Evolutionary conservation across 2,888 invertebrate genomes (phyloP), one percentile per base, ranked within the genome.

Genomic region (Helicoverpa assulta): DNA sequence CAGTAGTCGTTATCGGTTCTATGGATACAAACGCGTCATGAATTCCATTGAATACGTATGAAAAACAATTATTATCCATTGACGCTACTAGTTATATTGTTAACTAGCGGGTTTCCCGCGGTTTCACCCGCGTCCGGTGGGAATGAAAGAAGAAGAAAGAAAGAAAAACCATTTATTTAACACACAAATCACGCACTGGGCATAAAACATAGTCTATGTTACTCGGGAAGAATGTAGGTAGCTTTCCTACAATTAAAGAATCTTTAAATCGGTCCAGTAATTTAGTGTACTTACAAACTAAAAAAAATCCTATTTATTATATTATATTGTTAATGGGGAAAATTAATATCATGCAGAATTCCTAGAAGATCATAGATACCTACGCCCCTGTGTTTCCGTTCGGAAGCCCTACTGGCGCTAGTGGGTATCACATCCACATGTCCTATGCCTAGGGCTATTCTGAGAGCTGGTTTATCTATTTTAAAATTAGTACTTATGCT

Each of bases 321-420:
- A 26, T 26, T 26, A 4, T 26, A 66, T 40, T 8, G 12, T 55
- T 55, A 26, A 71, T 26, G 47, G 18, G 64, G 61, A 74, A 76
- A 78, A 74, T 72, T 63, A 33, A 70, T 64, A 47, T 29, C 21
- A 57, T 58, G 68, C 66, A 57, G 19, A 75, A 71, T 83, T 71
- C 79, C 61, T 63, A 68, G 78, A 78, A 74, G 59, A 77, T 77
- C 64, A 74, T 81, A 80, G 73, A 43, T 63, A n/a, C n/a, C n/a
- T n/a, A 67, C 71, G 80, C 70, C 80, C 65, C 70, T 78, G 59
- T 64, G 69, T 72, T 63, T 83, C 83, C 83, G 80, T 62, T 82
- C 67, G 84, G 82, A 82, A 78, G 57, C 55, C 53, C 53, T 57
- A 61, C 62, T 81, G 81, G 76, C 75, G 78, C 61, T 81, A 53